Conservation (phyloP, 1,140 invertebrate species). For the Drosophila leontia region DNA sequence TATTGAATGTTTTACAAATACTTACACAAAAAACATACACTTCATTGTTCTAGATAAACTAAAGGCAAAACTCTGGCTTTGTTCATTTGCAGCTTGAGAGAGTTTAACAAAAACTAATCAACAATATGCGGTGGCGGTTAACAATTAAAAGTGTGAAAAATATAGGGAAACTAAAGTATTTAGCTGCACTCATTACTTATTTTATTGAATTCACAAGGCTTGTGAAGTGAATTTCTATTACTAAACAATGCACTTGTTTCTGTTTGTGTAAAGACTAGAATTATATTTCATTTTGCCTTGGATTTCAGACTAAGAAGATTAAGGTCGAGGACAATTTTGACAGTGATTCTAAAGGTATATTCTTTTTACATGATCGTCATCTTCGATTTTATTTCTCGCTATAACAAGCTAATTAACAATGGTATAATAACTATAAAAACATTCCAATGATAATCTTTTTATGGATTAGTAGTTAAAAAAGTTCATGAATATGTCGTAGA, state of each 20-base stretch:
- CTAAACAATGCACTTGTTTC: neutral
- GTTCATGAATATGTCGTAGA: conserved; percentile 63
- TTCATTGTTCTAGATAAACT: conserved; percentile 6
- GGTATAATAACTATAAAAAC: neutral
- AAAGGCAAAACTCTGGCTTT: neutral
- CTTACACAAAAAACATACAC: conserved; percentile 9
- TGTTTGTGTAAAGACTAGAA: too few species aligned
- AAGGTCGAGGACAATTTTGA: neutral
- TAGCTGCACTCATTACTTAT: neutral
- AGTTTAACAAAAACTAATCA: neutral
- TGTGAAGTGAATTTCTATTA: neutral
- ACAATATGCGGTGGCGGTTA: neutral
- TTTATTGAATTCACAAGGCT: neutral
- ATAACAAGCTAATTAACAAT: conserved; percentile 10
- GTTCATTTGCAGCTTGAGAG: neutral
- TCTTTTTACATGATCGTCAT: neutral
- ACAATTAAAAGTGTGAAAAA: conserved; percentile 1
- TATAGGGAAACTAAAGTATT: neutral
- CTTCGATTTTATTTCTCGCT: conserved; percentile 3
- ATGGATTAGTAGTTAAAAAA: conserved; percentile 48
- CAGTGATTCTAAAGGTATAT: neutral
- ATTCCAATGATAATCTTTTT: neutral
- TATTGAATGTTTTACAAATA: neutral
- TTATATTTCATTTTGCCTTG: neutral
- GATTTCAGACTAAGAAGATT: neutral